Conservation (phyloP, 2,888 invertebrate genomes). For the Caenorhabditis becei region DNA sequence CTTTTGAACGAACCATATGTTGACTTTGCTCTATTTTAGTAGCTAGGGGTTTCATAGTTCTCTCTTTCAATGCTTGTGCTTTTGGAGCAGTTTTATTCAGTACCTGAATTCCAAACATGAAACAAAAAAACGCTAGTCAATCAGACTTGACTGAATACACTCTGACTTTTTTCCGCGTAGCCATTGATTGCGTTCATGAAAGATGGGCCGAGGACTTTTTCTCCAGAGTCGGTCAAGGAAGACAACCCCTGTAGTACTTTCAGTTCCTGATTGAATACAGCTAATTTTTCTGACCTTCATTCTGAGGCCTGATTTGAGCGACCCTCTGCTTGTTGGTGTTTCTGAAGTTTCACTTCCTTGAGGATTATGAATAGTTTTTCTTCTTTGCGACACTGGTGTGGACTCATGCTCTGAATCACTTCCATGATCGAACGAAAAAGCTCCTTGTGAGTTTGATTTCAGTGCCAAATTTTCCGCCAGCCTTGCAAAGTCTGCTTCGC, state of each 20-base stretch:
- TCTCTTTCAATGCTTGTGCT: conserved; percentile 80
- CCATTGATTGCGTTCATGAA: conserved; percentile 80
- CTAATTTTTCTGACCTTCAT: conserved; percentile 64
- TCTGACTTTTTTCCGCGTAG: conserved; percentile 80
- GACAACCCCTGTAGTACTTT: conserved; percentile 68
- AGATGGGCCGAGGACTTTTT: conserved; percentile 78
- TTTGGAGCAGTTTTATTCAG: conserved; percentile 80
- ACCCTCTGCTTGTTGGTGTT: conserved; percentile 64
- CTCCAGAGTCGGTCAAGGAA: conserved; percentile 74
- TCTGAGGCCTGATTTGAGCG: conserved; percentile 60
- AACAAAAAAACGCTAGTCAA: background rate
- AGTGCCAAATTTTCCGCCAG: conserved; percentile 81
- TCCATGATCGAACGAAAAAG: conserved; percentile 76
- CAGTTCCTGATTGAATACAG: no score
- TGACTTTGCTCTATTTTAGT: conserved; percentile 79
- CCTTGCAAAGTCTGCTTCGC: conserved; percentile 81
- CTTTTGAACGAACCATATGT: conserved; percentile 74
- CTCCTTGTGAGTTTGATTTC: conserved; percentile 79
- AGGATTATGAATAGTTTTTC: conserved; percentile 53
- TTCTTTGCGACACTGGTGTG: conserved; percentile 72
- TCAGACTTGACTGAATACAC: conserved; percentile 76
- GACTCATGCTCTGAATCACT: conserved; percentile 69
- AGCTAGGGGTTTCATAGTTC: conserved; percentile 79
- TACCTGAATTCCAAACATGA: conserved; percentile 59
- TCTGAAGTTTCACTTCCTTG: conserved; percentile 48